Evolutionary conservation across 2,113 vertebrate genomes (phyloP).

Genomic region (Boulengeromyrus knoepffleri): DNA sequence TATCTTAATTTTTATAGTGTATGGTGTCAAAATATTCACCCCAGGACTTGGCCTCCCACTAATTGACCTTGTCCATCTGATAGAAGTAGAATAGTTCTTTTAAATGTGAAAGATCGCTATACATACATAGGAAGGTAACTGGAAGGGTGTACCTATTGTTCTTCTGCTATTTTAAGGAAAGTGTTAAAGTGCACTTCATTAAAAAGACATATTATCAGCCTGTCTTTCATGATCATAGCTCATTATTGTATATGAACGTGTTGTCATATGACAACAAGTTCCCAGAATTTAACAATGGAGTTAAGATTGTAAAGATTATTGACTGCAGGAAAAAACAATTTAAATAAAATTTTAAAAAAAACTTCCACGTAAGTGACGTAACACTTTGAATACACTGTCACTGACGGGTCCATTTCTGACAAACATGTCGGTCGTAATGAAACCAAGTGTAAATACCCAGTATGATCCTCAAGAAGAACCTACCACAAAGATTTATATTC

Average conservation of each 20-base stretch:
- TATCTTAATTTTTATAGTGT: neutral
- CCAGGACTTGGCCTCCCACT: neutral
- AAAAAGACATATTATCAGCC: neutral
- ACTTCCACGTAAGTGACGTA: neutral
- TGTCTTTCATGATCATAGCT: neutral
- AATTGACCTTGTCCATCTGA: neutral
- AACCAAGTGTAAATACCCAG: neutral
- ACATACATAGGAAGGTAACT: neutral
- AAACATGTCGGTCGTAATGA: neutral
- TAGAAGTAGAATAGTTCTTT: neutral
- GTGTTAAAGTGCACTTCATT: neutral
- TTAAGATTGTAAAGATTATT: neutral
- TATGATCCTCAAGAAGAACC: neutral
- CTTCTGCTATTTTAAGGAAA: neutral
- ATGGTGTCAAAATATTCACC: neutral
- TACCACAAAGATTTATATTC: neutral
- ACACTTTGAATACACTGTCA: neutral
- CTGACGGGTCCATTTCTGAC: neutral
- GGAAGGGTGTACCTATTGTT: neutral
- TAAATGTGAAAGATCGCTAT: neutral
- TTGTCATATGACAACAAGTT: neutral
- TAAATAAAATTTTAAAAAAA: neutral
- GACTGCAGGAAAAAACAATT: neutral
- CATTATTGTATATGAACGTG: neutral
- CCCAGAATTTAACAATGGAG: neutral